Conservation (phyloP, 2,888 invertebrate genomes). For the Diadromus collaris region DNA sequence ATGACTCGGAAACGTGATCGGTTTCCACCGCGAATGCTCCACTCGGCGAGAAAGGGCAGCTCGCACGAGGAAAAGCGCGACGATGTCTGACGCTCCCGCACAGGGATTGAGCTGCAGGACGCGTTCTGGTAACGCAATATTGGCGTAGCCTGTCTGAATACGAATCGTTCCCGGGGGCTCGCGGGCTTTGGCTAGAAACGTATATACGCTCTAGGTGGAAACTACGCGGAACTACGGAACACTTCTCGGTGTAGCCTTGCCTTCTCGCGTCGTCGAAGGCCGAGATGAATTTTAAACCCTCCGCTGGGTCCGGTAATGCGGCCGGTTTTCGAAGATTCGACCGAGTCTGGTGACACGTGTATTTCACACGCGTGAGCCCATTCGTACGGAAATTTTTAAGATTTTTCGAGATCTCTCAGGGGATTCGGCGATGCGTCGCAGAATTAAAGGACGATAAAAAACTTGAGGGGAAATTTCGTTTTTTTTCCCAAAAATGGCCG, state of each 20-base stretch:
- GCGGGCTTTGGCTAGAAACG: slow-evolving; percentile 41
- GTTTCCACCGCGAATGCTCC: slow-evolving; percentile 44
- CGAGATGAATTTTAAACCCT: slow-evolving; percentile 33
- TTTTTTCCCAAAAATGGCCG: too few species aligned
- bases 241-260: slow-evolving; percentile 13
- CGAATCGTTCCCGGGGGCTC: slow-evolving; percentile 70
- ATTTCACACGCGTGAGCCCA: neutral
- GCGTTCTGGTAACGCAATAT: slow-evolving; percentile 80
- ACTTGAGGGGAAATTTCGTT: too few species aligned
- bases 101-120: slow-evolving; percentile 74
- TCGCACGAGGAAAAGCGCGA: slow-evolving; percentile 35
- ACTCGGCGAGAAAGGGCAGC: slow-evolving; percentile 43
- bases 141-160: slow-evolving; percentile 77
- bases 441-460: too few species aligned
- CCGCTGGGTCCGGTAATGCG: neutral
- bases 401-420: too few species aligned
- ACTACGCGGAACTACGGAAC: slow-evolving; percentile 38
- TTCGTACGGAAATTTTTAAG: too few species aligned
- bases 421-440: too few species aligned
- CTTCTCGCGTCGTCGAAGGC: slow-evolving; percentile 15
- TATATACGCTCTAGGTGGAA: slow-evolving; percentile 40
- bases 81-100: slow-evolving; percentile 52
- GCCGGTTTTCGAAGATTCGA: neutral
- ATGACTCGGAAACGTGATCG: slow-evolving; percentile 73
- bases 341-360: neutral